Conservation (phyloP, 1,140 invertebrate genomes). For the Dendrolimus kikuchii region DNA sequence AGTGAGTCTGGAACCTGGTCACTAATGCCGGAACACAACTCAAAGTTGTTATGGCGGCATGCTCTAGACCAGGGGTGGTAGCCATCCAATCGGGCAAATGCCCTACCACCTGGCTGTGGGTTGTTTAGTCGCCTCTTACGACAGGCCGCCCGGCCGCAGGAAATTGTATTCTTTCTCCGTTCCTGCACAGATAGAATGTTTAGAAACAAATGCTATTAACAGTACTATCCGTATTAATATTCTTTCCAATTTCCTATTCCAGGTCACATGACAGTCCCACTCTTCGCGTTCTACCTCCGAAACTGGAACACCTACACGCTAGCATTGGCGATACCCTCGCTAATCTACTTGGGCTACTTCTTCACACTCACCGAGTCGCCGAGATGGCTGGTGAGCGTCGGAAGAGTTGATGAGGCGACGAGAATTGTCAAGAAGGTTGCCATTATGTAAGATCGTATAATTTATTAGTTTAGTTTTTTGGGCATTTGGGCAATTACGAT, state of each 20-base stretch:
- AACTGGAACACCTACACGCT: constrained; percentile 74
- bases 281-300: constrained; percentile 74
- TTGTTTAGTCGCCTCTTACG: no score
- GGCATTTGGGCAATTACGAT: no score
- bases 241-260: constrained; percentile 1
- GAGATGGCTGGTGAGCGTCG: constrained; percentile 72
- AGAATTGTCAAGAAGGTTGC: constrained; percentile 66
- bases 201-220: neutral
- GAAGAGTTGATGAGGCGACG: constrained; percentile 64
- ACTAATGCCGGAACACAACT: no score
- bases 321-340: constrained; percentile 68
- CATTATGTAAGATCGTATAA: constrained; percentile 38
- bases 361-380: constrained; percentile 72
- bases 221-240: neutral
- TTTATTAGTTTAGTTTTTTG: neutral
- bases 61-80: no score
- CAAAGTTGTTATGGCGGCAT: no score
- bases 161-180: no score
- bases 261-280: constrained; percentile 72
- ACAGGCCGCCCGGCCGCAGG: no score
- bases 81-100: no score
- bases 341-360: constrained; percentile 68
- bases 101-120: no score
- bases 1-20: no score
- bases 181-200: no score